Evolutionary conservation across 2,113 vertebrate species (phyloP).

Genomic region (Spea multiplicata): DNA sequence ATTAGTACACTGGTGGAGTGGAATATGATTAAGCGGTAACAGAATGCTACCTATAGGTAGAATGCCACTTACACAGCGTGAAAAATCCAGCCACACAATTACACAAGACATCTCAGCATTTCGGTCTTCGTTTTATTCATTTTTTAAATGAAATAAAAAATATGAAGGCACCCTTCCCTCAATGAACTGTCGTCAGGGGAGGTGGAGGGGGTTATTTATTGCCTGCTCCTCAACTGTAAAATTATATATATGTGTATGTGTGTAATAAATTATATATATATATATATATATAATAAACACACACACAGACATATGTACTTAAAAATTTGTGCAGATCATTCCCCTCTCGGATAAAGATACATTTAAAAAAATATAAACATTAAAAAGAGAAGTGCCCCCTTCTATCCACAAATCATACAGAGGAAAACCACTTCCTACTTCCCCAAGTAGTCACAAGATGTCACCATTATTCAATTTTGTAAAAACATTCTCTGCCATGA

Average conservation of each 20-base stretch:
- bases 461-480: background rate
- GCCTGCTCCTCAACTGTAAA: slow-evolving; percentile 41
- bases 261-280: background rate
- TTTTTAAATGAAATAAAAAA: slow-evolving; percentile 40
- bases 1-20: too few species aligned
- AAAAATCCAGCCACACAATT: too few species aligned
- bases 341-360: slow-evolving; percentile 19
- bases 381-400: slow-evolving; percentile 34
- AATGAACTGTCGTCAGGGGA: background rate
- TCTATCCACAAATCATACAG: slow-evolving; percentile 11
- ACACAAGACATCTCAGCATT: slow-evolving; percentile 11
- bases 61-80: too few species aligned
- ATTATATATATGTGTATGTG: slow-evolving; percentile 33
- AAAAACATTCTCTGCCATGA: background rate
- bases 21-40: too few species aligned
- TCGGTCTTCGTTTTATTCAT: slow-evolving; percentile 24
- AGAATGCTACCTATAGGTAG: too few species aligned
- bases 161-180: slow-evolving; percentile 33
- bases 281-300: slow-evolving; percentile 16
- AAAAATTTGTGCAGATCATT: slow-evolving; percentile 37
- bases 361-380: slow-evolving; percentile 30
- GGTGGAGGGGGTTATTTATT: slow-evolving; percentile 32
- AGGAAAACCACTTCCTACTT: background rate
- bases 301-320: slow-evolving; percentile 6
- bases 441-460: slow-evolving; percentile 13